A percentile compares a stretch with the other conserved stretches of the same genome.
Conservation (phyloP, 2,888 invertebrate species). For the Parnassius glacialis region DNA sequence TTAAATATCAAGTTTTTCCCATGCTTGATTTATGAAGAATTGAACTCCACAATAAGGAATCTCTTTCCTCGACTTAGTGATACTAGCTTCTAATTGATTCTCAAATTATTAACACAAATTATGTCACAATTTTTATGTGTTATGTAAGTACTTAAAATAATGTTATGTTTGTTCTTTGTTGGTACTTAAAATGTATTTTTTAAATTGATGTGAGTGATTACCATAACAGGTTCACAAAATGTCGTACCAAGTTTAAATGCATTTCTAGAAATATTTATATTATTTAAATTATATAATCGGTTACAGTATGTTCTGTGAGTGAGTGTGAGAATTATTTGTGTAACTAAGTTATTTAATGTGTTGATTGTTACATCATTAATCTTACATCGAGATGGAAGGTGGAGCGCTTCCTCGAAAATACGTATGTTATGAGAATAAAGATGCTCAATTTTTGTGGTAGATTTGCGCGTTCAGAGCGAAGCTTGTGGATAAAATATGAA, state of each 20-base stretch:
- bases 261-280: constrained; percentile 79
- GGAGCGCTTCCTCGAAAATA: constrained; percentile 59
- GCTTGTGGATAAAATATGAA: constrained; percentile 62
- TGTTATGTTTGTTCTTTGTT: constrained; percentile 77
- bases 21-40: constrained; percentile 50
- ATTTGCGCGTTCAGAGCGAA: constrained; percentile 75
- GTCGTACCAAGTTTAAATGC: constrained; percentile 79
- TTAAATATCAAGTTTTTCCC: constrained; percentile 40
- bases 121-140: constrained; percentile 74
- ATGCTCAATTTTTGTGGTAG: constrained; percentile 70
- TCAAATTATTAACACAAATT: constrained; percentile 74
- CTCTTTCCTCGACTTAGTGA: constrained; percentile 78
- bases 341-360: constrained; percentile 77
- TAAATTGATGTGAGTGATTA: constrained; percentile 53
- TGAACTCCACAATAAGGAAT: constrained; percentile 67
- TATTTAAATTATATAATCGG: constrained; percentile 73
- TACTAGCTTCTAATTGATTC: constrained; percentile 78
- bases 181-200: constrained; percentile 63
- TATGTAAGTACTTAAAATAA: constrained; percentile 58
- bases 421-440: constrained; percentile 51
- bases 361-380: constrained; percentile 66
- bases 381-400: constrained; percentile 49
- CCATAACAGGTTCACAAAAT: constrained; percentile 46
- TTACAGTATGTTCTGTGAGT: constrained; percentile 74
- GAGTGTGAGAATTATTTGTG: constrained; percentile 67